A percentile compares a stretch with the other conserved stretches of the same genome.
phyloP scores from a whole-genome alignment of 2,888 invertebrate species.

The Acleris emargana region DNA sequence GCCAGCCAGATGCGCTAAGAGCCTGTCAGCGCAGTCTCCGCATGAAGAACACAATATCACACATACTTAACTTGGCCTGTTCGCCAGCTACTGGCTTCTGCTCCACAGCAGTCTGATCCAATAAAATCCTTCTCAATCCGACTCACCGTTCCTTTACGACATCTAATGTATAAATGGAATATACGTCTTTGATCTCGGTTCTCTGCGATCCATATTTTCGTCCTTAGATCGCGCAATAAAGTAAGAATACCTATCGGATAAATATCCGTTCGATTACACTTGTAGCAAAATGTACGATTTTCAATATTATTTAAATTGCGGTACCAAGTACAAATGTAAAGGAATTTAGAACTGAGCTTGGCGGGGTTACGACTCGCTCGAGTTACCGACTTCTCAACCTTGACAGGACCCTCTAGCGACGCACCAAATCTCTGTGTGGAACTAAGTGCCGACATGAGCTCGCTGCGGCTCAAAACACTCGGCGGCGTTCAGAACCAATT shows the following conservation, averaged over 20 bases:
- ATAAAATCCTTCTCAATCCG: constrained; percentile 38
- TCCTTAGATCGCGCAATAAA: constrained; percentile 23
- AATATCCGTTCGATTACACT: constrained; percentile 20
- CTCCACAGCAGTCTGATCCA: constrained; percentile 38
- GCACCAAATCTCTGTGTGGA: constrained; percentile 48
- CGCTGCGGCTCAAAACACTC: constrained; percentile 51
- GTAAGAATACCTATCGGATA: constrained; percentile 23
- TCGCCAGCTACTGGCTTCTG: constrained; percentile 37
- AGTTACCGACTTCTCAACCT: constrained; percentile 53
- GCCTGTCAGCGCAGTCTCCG: constrained; percentile 16
- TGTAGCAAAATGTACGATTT: constrained; percentile 16
- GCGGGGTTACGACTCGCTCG: constrained; percentile 52
- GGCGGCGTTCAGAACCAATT: constrained; percentile 40
- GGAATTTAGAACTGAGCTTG: constrained; percentile 44
- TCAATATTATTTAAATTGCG: constrained; percentile 2
- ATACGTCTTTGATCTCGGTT: constrained; percentile 38
- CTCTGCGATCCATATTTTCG: constrained; percentile 24
- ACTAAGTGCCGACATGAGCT: constrained; percentile 53
- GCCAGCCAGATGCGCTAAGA: constrained; percentile 12
- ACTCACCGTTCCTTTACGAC: constrained; percentile 39
- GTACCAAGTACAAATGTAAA: not conserved
- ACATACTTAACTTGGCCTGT: constrained; percentile 29
- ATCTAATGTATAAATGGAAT: constrained; percentile 34
- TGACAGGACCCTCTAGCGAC: constrained; percentile 47
- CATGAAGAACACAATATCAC: constrained; percentile 29